Base-by-base conservation (phyloP, 2,113 vertebrate genomes). In the Paradisaea rubra region DNA sequence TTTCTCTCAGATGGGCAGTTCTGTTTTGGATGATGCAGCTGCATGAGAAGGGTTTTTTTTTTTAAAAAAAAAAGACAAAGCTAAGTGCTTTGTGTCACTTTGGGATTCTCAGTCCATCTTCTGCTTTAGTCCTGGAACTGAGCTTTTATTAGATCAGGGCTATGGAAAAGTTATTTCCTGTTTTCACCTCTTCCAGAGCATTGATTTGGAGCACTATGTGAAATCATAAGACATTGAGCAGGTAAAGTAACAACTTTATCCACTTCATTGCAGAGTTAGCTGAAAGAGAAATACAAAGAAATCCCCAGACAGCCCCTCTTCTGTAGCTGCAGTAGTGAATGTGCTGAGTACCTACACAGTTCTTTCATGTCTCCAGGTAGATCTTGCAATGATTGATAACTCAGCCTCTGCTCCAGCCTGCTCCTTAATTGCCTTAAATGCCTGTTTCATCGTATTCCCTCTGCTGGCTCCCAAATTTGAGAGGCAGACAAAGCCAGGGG, bases 401-500 rank as follows among this genome's bases (percentile, higher is more conserved):
- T 65, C 65, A 76, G 72, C 65, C 65, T 91, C 42, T 91, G 95
- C 91, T 93, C 68, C 76, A 96, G 90, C 94, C 92, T 88, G 78
- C 91, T 73, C 68, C 77, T 71, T 88, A 91, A 89, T 94, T 96
- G 86, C 85, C 66, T 94, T 86, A 94, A 89, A 91, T 63, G 66
- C 73, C 28, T 83, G 28, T 95, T 93, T 88, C 71, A 71, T 73
- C 72, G 77, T 37, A 88, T 86, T 89, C 60, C 71, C 53, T 65
- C 74, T 54, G 35, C 88, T 63, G 49, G 49, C 47, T 88, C 83
- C 83, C 74, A 86, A 83, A 53, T 87, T 23, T 74, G 49, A 89
- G 60, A 83, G 64, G 56, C 69, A 90, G 47, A 83, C 4, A 8
- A 84, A 95, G 50, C 37, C 91, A 86, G 53, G 65, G 42, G 53